Percentiles rank a stretch among this genome's conserved stretches.
Conservation (phyloP, 1,140 invertebrate species). For the Lepidurus apus region DNA sequence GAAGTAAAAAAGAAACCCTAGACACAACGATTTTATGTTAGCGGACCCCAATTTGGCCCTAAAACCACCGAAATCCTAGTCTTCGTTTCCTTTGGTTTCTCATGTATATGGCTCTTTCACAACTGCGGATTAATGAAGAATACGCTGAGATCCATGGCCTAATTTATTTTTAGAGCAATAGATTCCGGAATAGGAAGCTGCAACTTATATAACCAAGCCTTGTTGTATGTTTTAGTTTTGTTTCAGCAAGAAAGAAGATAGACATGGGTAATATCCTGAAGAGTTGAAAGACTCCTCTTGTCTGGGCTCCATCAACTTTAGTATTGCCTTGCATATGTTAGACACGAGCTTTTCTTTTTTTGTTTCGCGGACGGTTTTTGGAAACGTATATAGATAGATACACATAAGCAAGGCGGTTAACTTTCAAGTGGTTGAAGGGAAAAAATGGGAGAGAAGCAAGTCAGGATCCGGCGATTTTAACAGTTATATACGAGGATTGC, state of each 20-base stretch:
- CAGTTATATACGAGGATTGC: constrained; percentile 17
- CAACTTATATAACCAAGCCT: neutral
- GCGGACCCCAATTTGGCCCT: neutral
- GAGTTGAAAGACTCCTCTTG: constrained; percentile 18
- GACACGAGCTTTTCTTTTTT: constrained; percentile 4
- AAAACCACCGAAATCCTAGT: neutral
- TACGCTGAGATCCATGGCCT: neutral
- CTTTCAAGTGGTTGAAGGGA: constrained; percentile 7
- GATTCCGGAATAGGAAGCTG: neutral
- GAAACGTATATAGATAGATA: constrained; percentile 11
- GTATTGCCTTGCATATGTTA: constrained; percentile 15
- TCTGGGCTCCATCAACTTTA: constrained; percentile 19
- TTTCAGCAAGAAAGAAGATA: neutral
- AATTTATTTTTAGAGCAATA: neutral
- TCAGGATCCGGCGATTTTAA: neutral
- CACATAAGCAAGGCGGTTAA: neutral
- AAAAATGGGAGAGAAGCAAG: constrained; percentile 13
- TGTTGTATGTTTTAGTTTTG: neutral
- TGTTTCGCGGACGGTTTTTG: neutral
- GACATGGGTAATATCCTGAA: constrained; percentile 15
- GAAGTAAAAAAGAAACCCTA: neutral
- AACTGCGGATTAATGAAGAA: neutral
- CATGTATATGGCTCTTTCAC: neutral
- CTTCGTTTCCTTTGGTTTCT: neutral
- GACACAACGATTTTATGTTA: neutral